A percentile compares a stretch with the other conserved stretches of the same genome.
These are phyloP conservation scores for Stegostoma tigrinum DNA, from an alignment of 2,113 vertebrate species.

Conservation along the genomic window DNA sequence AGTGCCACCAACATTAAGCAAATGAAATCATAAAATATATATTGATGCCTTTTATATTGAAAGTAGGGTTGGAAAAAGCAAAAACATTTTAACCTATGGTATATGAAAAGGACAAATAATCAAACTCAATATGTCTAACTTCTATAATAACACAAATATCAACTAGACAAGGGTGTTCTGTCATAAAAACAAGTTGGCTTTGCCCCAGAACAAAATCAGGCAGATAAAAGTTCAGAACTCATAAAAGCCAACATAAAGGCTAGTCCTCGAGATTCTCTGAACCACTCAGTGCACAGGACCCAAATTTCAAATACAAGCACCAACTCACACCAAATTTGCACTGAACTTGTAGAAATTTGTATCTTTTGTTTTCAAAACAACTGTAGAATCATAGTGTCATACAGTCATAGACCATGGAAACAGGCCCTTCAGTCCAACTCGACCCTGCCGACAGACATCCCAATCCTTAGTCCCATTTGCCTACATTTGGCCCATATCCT, in stretches of 20 bases:
- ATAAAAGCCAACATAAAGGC: background rate
- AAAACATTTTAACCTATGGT: background rate
- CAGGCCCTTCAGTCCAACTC: too few species aligned
- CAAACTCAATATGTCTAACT: background rate
- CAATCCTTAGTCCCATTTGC: too few species aligned
- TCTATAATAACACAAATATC: too few species aligned
- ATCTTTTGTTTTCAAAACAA: background rate
- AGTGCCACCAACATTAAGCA: background rate
- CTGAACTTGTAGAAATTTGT: background rate
- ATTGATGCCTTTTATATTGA: background rate
- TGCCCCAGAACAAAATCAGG: background rate
- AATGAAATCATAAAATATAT: background rate
- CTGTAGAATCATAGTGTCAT: background rate
- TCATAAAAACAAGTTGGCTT: background rate
- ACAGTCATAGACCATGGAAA: too few species aligned
- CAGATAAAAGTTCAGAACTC: background rate
- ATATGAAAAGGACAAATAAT: background rate
- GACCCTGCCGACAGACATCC: too few species aligned
- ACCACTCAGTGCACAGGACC: background rate
- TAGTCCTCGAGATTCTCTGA: background rate
- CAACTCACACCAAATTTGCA: background rate
- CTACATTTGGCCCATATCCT: too few species aligned
- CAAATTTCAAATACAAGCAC: background rate
- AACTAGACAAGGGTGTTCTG: background rate
- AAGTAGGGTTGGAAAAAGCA: background rate